Conservation (phyloP, 2,113 vertebrate genomes). For the Neofelis nebulosa region DNA sequence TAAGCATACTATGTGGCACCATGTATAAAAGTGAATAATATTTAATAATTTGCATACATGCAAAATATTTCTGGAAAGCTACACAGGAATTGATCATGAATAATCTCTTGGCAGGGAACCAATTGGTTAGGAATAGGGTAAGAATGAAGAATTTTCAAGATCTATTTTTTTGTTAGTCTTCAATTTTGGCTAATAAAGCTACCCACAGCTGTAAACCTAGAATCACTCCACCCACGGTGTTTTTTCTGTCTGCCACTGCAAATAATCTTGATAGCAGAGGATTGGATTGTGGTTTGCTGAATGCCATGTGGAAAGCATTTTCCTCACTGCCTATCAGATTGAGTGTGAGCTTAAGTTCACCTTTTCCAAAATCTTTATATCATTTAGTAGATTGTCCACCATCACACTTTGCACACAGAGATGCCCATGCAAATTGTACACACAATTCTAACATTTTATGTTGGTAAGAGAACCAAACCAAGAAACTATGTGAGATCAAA, state of each 20-base stretch:
- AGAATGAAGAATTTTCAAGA: background rate
- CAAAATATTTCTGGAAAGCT: background rate
- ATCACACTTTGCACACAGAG: background rate
- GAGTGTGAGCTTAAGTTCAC: constrained; percentile 34
- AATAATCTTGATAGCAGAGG: background rate
- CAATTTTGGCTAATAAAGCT: background rate
- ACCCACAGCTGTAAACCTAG: background rate
- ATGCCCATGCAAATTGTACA: background rate
- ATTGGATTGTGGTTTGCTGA: background rate
- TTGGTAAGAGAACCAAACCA: background rate
- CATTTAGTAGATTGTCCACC: constrained; percentile 12
- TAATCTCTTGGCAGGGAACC: background rate
- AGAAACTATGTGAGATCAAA: background rate
- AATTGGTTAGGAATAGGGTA: background rate
- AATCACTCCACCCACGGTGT: background rate
- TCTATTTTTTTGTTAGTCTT: background rate
- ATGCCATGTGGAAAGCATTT: constrained; percentile 67
- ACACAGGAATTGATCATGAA: background rate
- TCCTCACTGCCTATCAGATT: background rate
- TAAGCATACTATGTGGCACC: background rate
- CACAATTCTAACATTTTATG: background rate
- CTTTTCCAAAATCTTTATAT: constrained; percentile 38
- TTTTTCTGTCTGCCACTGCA: background rate
- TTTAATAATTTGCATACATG: background rate
- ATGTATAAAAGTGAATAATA: background rate